Conservation (phyloP, 2,113 vertebrate genomes). For the Zosterops borbonicus region DNA sequence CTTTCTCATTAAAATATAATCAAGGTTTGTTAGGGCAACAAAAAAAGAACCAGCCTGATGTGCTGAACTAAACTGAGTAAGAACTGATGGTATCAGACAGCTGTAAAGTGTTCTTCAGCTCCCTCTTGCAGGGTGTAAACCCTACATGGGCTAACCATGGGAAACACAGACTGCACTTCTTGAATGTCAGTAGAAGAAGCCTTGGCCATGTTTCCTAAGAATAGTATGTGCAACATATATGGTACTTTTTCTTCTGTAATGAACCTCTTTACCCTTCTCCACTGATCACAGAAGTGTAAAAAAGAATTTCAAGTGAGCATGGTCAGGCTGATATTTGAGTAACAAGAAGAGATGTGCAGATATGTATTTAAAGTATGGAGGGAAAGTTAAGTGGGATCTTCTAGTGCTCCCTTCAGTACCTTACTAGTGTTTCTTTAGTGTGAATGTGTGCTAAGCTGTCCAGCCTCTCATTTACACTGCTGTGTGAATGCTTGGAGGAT, state of each 20-base stretch:
- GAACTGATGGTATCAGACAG: neutral
- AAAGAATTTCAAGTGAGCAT: neutral
- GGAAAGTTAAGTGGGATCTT: neutral
- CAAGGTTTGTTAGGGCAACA: slow-evolving; percentile 14
- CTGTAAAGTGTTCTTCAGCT: neutral
- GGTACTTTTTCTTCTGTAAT: neutral
- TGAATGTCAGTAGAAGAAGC: neutral
- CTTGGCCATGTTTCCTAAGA: neutral
- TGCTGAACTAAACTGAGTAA: neutral
- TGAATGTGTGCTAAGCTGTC: neutral
- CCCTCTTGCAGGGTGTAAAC: neutral
- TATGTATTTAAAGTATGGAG: neutral
- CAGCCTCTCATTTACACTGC: neutral
- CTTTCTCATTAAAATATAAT: slow-evolving; percentile 45
- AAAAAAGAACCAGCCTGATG: neutral
- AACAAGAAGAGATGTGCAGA: neutral
- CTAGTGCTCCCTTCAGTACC: neutral
- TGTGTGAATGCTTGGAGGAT: neutral
- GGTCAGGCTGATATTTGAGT: neutral
- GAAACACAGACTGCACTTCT: neutral
- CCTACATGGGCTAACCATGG: neutral
- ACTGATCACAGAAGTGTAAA: neutral
- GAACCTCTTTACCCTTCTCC: neutral
- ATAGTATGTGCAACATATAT: neutral
- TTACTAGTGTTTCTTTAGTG: neutral